A percentile compares a stretch with the other conserved stretches of the same genome.
Evolutionary conservation across 2,888 invertebrate species (phyloP).

Genomic region (Venustoraphidia nigricollis): DNA sequence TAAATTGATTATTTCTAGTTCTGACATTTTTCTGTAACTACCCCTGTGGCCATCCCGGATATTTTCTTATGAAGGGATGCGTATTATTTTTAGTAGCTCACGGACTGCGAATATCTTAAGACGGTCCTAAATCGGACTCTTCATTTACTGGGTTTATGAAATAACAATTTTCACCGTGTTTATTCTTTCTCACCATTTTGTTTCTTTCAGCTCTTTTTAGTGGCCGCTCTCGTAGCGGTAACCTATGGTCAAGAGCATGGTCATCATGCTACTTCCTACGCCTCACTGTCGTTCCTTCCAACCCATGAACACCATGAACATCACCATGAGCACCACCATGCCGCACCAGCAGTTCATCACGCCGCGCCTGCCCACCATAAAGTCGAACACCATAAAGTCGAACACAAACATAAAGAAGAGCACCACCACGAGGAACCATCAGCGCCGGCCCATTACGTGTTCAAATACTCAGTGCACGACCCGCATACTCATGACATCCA

Average conservation of each 20-base stretch:
- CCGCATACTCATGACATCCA: conserved; percentile 17
- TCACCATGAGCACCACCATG: neutral
- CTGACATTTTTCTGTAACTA: too few relatives aligned
- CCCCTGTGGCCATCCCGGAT: too few relatives aligned
- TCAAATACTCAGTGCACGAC: conserved; percentile 17
- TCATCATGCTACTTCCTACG: too few relatives aligned
- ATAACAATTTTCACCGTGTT: neutral
- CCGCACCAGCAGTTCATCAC: neutral
- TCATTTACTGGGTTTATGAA: too few relatives aligned
- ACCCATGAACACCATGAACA: too few relatives aligned
- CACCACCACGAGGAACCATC: neutral
- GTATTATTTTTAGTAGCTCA: too few relatives aligned
- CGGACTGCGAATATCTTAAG: too few relatives aligned
- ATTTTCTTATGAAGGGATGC: too few relatives aligned
- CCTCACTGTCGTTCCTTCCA: too few relatives aligned
- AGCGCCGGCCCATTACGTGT: conserved; percentile 16
- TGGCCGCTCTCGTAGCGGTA: neutral
- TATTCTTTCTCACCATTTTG: neutral
- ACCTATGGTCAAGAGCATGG: neutral
- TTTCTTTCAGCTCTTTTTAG: neutral
- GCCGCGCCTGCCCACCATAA: neutral
- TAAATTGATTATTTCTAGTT: too few relatives aligned
- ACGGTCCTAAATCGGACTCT: too few relatives aligned
- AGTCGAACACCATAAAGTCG: neutral
- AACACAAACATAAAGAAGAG: conserved; percentile 19